Evolutionary conservation across 2,113 vertebrate species (phyloP), one percentile per base, ranked within the genome.

Genomic region (Ptyas mucosa): DNA sequence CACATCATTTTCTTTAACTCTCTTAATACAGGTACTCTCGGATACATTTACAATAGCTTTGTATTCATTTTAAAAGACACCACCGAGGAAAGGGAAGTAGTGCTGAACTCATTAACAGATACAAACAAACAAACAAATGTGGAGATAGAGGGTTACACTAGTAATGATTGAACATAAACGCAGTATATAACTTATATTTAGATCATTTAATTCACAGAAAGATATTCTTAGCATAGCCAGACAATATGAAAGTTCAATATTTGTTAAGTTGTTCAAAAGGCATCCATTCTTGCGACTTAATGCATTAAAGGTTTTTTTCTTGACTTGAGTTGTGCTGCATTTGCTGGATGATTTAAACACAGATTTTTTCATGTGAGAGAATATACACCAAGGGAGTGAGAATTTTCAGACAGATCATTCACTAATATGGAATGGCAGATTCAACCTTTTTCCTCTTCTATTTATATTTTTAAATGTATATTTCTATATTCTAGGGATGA

Each of bases 401-500:
- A 81, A 21, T 81, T 81, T 81, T 81, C 34, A 81, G 75, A 21
- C 34, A 81, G 34, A 81, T 6, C 34, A 43, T 43, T 81, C 34
- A 81, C 34, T 81, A 81, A 81, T 81, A 43, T 21, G 34, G 75
- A 81, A 81, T 81, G 34, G 75, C 75, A 81, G 75, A 43, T 43
- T 43, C 34, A 43, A 81, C 2, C 69, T 39, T 81, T 34, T 81
- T 20, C 75, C 34, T 21, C 34, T 81, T 81, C 18, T 75, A 3
- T 55, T 55, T 81, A 26, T 85, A 3, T 43, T 87, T 12, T 23
- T 88, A 26, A 43, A 0, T 7, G 12, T 52, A 69, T 61, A 6
- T 88, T 95, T 96, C 15, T 95, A 7, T 97, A 52, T 97, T 97
- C 34, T 96, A 99, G 99, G 99, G 85, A 99, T 99, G 99, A 97